Base-by-base conservation (phyloP, 1,140 invertebrate species). In the Drosophila busckii region DNA sequence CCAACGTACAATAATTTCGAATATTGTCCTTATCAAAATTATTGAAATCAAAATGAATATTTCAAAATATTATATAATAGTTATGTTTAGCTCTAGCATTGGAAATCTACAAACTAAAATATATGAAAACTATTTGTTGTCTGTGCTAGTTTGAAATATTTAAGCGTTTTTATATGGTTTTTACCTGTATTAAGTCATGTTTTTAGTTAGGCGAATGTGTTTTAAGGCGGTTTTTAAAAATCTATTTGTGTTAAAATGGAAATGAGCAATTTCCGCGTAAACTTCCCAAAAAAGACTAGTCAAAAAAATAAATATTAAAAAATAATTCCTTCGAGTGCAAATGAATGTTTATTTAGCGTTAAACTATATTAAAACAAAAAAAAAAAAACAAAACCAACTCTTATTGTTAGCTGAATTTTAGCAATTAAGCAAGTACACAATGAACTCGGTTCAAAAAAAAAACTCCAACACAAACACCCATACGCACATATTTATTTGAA, bases 361-460 rank as follows among this genome's bases (percentile, higher is more conserved):
- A 49, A 60, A 25, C 40, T 59, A 38, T 40, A 59, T 40, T 53
- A 69, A 45, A 12, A 54, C 17, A 8, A 42, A 35, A 45, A 22
- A 53, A 6, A 0, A 42, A 32, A 19, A 44, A 44, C 20, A 13
- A 40, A 53, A 42, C 54, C 25, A 64, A 55, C n/a, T n/a, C n/a
- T n/a, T n/a, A n/a, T n/a, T 25, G 26, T 52, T 82, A 80, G 68
- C 64, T 80, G 64, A 80, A 73, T 66, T 82, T 53, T 73, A 82
- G 61, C 25, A 35, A 34, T 4, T 68, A 73, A 73, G 48, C 10
- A 32, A 31, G 48, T 1, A 60, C 10, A n/a, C 7, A 10, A 20
- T 31, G 34, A 44, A 35, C 9, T 41, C 22, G 15, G 35, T 63
- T 61, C 35, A 23, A n/a, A 38, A 49, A 2, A 62, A 23, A 54